phyloP scores from a whole-genome alignment of 92 coral and sea anemone species.

The Micromussa lordhowensis region DNA sequence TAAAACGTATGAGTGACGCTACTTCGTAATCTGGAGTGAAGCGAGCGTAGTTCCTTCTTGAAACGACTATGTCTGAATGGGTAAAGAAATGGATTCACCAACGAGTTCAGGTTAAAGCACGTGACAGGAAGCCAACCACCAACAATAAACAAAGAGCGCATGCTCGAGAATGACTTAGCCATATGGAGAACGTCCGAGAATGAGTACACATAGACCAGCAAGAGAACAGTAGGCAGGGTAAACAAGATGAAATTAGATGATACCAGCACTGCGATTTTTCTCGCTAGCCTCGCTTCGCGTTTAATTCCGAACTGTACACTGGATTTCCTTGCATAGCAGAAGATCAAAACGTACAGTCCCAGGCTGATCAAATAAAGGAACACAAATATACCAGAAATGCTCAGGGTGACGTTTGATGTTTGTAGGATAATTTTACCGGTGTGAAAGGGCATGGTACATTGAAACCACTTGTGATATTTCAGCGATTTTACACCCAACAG shows the following conservation, averaged over 20 bases:
- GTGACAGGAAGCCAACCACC: constrained; percentile 81
- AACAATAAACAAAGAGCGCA: constrained; percentile 57
- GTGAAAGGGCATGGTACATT: constrained; percentile 78
- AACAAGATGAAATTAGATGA: constrained; percentile 69
- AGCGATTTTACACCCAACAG: constrained; percentile 48
- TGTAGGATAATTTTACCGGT: constrained; percentile 29
- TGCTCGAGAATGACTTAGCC: constrained; percentile 49
- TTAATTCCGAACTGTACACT: constrained; percentile 68
- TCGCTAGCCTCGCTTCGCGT: constrained; percentile 73
- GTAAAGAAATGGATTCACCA: constrained; percentile 71
- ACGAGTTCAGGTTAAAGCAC: constrained; percentile 60
- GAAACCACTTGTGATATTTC: constrained; percentile 77
- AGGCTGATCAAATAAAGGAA: constrained; percentile 62
- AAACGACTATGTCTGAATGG: constrained; percentile 70
- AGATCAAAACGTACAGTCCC: constrained; percentile 62
- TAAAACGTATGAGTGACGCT: constrained; percentile 35
- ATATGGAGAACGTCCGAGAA: constrained; percentile 41
- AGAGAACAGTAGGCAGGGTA: constrained; percentile 56
- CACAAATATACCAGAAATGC: constrained; percentile 65
- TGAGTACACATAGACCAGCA: constrained; percentile 67
- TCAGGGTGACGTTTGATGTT: constrained; percentile 61
- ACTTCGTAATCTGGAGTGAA: constrained; percentile 26
- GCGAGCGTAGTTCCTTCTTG: constrained; percentile 51
- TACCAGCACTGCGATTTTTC: constrained; percentile 67
- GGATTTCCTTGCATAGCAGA: constrained; percentile 55